Conservation (phyloP, 2,113 vertebrate species). For the Scartelaos histophorus region DNA sequence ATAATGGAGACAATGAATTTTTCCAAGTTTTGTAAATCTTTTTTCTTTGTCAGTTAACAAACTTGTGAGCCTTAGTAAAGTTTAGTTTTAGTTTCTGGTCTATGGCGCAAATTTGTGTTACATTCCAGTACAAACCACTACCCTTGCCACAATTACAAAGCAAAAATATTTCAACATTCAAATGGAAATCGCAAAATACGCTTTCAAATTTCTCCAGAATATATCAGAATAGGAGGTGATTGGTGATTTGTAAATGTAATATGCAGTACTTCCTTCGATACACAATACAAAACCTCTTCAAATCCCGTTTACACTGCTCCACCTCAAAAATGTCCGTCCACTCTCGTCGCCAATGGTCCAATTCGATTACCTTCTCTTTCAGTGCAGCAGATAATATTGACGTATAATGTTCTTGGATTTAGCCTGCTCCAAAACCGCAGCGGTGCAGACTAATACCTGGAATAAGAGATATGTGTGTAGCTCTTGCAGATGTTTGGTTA, state of each 20-base stretch:
- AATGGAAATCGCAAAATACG: too few relatives aligned
- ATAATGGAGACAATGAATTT: too few relatives aligned
- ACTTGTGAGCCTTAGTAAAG: too few relatives aligned
- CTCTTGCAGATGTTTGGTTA: conserved; percentile 16
- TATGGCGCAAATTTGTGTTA: too few relatives aligned
- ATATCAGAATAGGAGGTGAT: background rate
- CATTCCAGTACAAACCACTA: too few relatives aligned
- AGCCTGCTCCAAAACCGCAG: conserved; percentile 46
- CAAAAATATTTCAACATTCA: too few relatives aligned
- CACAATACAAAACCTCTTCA: background rate
- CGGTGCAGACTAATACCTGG: conserved; percentile 54
- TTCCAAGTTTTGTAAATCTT: too few relatives aligned
- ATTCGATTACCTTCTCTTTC: conserved; percentile 41
- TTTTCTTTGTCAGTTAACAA: too few relatives aligned
- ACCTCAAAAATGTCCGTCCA: conserved; percentile 1
- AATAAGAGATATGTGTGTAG: conserved; percentile 43
- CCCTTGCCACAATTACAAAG: too few relatives aligned
- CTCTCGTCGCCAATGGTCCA: conserved; percentile 24
- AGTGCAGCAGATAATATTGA: conserved; percentile 31
- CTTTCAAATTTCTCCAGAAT: too few relatives aligned
- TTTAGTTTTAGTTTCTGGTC: too few relatives aligned
- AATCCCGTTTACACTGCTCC: background rate
- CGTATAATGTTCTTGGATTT: conserved; percentile 39
- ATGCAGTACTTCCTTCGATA: background rate
- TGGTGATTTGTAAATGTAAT: background rate